Evolutionary conservation across 2,797 vertebrate species (phyloP), one percentile per base, ranked within the genome.

Genomic region (Allobates femoralis): DNA sequence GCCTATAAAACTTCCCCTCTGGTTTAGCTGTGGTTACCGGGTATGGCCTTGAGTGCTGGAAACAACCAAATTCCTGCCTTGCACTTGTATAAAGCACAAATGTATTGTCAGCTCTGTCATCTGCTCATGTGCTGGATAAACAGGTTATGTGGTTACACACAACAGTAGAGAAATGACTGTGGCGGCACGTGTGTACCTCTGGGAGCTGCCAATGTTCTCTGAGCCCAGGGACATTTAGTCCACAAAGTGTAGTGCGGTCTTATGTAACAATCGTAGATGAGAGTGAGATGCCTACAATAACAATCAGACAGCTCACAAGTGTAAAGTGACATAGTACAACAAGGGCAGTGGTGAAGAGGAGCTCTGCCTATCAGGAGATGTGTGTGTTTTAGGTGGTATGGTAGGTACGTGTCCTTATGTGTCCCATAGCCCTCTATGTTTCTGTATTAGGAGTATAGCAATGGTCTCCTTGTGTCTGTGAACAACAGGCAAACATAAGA

Each of bases 171-270:
- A 26, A 46, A 73, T 73, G 37, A 73, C 69, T 46, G 5, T 26
- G 11, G 21, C 21, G 23, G 46, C 14, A 81, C 66, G 76, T 53
- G 83, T 56, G 55, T 23, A 26, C 18, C 46, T 53, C 62, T 16
- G 34, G 46, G 74, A 79, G 10, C 21, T 23, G 62, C 28, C 3
- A 23, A 41, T 46, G 19, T 73, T 58, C 58, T 53, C 10, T 41
- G 28, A 74, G 62, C 37, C 66, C 77, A 53, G 55, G 84, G 64
- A 86, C 84, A 86, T 21, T 58, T 21, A 32, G 77, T 80, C 10
- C 32, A 71, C n/a, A n/a, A 69, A 58, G 34, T 53, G 15, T n/a
- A 58, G 23, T 14, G 26, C 7, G 37, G 1, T 1, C 19, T 58
- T 73, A 85, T 60, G 41, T 79, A 85, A 85, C 26, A n/a, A 26